Percentiles rank a stretch among this genome's conserved stretches.
These are phyloP conservation scores for Apotomis betuletana DNA, from an alignment of 2,888 invertebrate genomes.

Conservation along the genomic window DNA sequence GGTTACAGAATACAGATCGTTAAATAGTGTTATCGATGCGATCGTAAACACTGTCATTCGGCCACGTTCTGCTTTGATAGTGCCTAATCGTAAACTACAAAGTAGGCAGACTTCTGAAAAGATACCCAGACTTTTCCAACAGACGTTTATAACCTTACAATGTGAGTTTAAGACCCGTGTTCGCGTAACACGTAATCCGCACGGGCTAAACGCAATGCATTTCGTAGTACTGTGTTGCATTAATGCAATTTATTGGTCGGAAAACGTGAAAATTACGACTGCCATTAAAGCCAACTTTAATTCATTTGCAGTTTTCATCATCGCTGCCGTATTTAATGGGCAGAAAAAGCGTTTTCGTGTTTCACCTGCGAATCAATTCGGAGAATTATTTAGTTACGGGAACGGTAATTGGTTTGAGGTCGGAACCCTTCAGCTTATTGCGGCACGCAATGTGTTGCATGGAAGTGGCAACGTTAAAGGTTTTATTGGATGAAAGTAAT, in stretches of 20 bases:
- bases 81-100: slow-evolving; percentile 37
- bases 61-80: slow-evolving; percentile 51
- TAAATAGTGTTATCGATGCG: slow-evolving; percentile 66
- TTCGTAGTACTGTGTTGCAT: slow-evolving; percentile 55
- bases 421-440: slow-evolving; percentile 35
- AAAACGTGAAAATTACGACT: slow-evolving; percentile 52
- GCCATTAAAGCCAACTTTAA: slow-evolving; percentile 48
- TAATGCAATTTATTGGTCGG: slow-evolving; percentile 55
- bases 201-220: slow-evolving; percentile 42
- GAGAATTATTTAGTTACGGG: slow-evolving; percentile 26
- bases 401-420: slow-evolving; percentile 15
- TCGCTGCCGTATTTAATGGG: slow-evolving; percentile 6
- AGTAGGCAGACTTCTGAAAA: slow-evolving; percentile 27
- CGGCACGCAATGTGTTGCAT: slow-evolving; percentile 40
- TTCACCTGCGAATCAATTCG: slow-evolving; percentile 16
- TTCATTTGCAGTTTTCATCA: slow-evolving; percentile 30
- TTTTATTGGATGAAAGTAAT: slow-evolving; percentile 43
- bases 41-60: slow-evolving; percentile 68
- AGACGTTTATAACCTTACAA: slow-evolving; percentile 26
- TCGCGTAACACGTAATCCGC: slow-evolving; percentile 33
- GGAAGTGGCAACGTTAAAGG: slow-evolving; percentile 40
- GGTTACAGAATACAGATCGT: slow-evolving; percentile 58
- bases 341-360: slow-evolving; percentile 23
- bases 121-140: slow-evolving; percentile 25
- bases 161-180: slow-evolving; percentile 32